Evolutionary conservation across 2,888 invertebrate genomes (phyloP).

Genomic region (Ichneumoninae sp.): DNA sequence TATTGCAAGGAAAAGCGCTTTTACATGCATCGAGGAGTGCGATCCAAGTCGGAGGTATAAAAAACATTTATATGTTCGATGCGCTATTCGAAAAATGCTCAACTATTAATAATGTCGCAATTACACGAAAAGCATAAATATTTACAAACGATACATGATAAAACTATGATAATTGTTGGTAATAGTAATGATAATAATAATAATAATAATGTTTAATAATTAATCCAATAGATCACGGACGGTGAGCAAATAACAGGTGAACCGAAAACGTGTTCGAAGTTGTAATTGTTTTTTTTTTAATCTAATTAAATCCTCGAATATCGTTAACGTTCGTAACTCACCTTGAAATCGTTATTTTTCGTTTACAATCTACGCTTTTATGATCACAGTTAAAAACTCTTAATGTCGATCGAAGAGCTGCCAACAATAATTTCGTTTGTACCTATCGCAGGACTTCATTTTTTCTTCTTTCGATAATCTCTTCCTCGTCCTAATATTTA

Average conservation of each 20-base stretch:
- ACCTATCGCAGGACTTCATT: slow-evolving; percentile 24
- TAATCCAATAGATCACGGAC: slow-evolving; percentile 43
- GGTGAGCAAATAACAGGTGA: slow-evolving; percentile 55
- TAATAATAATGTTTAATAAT: slow-evolving; percentile 40
- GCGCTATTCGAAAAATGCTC: background rate
- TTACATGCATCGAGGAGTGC: slow-evolving; percentile 33
- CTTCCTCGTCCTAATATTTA: slow-evolving; percentile 12
- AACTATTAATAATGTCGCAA: slow-evolving; percentile 7
- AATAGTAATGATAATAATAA: slow-evolving; percentile 16
- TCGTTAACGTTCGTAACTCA: slow-evolving; percentile 13
- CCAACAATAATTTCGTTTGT: slow-evolving; percentile 36
- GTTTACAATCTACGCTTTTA: slow-evolving; percentile 42
- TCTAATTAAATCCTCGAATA: slow-evolving; percentile 23
- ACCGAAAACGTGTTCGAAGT: slow-evolving; percentile 36
- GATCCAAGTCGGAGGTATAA: slow-evolving; percentile 29
- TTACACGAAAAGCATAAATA: slow-evolving; percentile 34
- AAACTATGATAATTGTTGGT: slow-evolving; percentile 19
- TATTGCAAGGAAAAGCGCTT: slow-evolving; percentile 44
- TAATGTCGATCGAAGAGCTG: slow-evolving; percentile 16
- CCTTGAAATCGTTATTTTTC: slow-evolving; percentile 16
- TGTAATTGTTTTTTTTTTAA: slow-evolving; percentile 11
- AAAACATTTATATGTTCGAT: slow-evolving; percentile 25
- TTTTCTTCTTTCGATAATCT: slow-evolving; percentile 19
- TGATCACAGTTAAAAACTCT: slow-evolving; percentile 47
- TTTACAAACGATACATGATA: slow-evolving; percentile 33